Base-by-base conservation (phyloP, 2,888 invertebrate species). In the Arrhopalites spinosus region DNA sequence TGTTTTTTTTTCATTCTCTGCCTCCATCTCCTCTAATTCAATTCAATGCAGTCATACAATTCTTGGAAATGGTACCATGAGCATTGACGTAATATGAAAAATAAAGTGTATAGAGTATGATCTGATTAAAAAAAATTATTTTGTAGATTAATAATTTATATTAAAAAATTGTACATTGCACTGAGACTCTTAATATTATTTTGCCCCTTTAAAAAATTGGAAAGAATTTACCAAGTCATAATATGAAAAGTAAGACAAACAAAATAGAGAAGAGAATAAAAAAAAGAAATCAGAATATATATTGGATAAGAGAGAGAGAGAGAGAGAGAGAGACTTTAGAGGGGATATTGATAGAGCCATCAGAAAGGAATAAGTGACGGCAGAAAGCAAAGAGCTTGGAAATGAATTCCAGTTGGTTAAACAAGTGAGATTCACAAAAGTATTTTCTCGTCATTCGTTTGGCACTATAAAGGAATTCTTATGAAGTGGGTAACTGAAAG, bases 341-440 rank as follows among this genome's bases (percentile, higher is more conserved):
- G 11, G 47, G 68, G 45, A 61, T 68, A 74, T 74, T 74, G 74
- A 74, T 74, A 53, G 74, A 74, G 68, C 67, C 74, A 74, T 74
- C 74, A 67, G 67, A 74, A 74, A 59, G 68, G 74, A 68, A 68
- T 72, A 72, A 72, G 70, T 47, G 30, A 43, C 43, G 61, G 36
- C 71, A 63, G 72, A 61, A 72, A 43, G 36, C 43, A 68, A 59
- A 74, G 74, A 75, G 67, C 63, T n/a, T n/a, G n/a, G n/a, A 70
- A 75, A 70, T 70, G 70, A 75, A 72, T 76, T 76, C 76, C 73
- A 68, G 73, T 76, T 76, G 76, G 73, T 72, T 76, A 72, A 75
- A 73, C 73, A 73, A 73, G 64, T 73, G 73, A 73, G 74, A 74
- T 59, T 74, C 53, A 74, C 74, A 30, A 74, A 74, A 74, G 74